Evolutionary conservation across 1,140 invertebrate species (phyloP), one percentile per base, ranked within the genome.

Genomic region (Eumeta japonica): DNA sequence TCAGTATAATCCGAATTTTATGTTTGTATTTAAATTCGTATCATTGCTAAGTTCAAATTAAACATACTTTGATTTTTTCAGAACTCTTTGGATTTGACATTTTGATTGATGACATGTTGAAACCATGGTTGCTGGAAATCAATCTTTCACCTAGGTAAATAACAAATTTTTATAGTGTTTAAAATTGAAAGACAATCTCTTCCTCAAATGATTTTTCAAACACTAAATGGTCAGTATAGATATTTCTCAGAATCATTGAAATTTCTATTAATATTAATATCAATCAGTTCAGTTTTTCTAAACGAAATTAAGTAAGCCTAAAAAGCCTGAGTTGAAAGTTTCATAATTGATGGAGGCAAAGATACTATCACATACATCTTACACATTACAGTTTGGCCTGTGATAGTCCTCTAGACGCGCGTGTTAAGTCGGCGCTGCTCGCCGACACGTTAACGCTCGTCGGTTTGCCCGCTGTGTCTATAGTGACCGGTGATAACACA

Each of bases 71-170:
- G 33, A 37, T 29, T 36, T 37, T 65, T 52, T 12, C 80, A 90
- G 92, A 97, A 74, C 64, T 97, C 13, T 97, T 93, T 67, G 94
- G 94, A n/a, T 96, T 96, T 72, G 94, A 97, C 72, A 91, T 97
- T 44, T 67, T 97, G 11, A 86, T 97, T 31, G 94, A 97, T 72
- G 85, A 89, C 39, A 85, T 86, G 41, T 67, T 96, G 39, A 94
- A 94, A 63, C 93, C 94, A 0, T 97, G 94, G 94, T 67, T 97
- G 11, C 64, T 96, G 29, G 94, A 97, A 73, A 87, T 93, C 5
- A 98, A 97, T 70, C 72, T 97, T 2, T 95, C 91, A 1, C 94
- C 94, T 1, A 95, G 92, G 45, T 67, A 45, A 39, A 43, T 41
- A n/a, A 5, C 3, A 10, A 37, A 28, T 37, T 35, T 16, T 44